Conservation (phyloP, 2,797 vertebrate species). For the Crenichthys baileyi region DNA sequence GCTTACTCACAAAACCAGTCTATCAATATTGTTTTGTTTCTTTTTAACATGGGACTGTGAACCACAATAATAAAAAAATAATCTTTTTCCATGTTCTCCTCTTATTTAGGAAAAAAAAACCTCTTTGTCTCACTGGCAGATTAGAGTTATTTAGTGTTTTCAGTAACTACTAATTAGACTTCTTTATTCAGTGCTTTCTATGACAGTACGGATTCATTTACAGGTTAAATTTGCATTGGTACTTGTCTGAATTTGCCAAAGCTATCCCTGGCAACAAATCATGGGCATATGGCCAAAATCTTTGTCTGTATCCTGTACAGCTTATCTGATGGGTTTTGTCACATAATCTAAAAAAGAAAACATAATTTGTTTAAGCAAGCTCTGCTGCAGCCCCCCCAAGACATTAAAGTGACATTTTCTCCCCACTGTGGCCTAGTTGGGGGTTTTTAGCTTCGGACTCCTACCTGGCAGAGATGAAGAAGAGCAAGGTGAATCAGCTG, state of each 20-base stretch:
- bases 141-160: neutral
- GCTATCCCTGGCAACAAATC: constrained; percentile 2
- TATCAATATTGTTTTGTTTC: neutral
- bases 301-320: constrained; percentile 30
- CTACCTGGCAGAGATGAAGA: constrained; percentile 76
- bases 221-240: constrained; percentile 3
- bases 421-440: constrained; percentile 66
- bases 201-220: constrained; percentile 7
- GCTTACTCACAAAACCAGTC: neutral
- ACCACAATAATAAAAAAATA: neutral
- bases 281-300: constrained; percentile 27
- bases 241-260: constrained; percentile 7
- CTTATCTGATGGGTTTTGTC: constrained; percentile 34
- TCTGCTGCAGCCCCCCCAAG: constrained; percentile 48
- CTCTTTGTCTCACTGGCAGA: neutral
- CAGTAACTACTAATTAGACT: neutral
- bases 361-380: constrained; percentile 34
- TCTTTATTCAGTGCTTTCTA: neutral
- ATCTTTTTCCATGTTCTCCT: neutral
- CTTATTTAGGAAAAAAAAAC: neutral
- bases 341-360: constrained; percentile 32
- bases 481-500: constrained; percentile 68
- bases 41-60: neutral
- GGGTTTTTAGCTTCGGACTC: constrained; percentile 48
- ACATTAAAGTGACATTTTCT: constrained; percentile 77